Conservation (phyloP, 2,888 invertebrate species). For the Thera britannica region DNA sequence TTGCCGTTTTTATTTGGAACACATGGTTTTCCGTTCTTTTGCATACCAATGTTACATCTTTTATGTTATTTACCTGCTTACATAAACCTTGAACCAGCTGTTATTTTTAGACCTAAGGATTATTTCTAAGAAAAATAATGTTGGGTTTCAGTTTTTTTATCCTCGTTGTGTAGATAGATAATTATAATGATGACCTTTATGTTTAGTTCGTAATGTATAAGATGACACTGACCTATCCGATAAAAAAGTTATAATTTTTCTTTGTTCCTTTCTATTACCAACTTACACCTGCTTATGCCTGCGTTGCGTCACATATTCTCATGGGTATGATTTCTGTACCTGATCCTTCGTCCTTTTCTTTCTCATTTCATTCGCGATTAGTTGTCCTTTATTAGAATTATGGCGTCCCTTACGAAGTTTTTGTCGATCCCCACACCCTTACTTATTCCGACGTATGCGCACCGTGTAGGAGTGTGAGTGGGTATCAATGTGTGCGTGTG, state of each 20-base stretch:
- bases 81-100: neutral
- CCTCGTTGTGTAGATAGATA: neutral
- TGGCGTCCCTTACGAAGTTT: slow-evolving; percentile 69
- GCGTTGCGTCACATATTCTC: slow-evolving; percentile 75
- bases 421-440: slow-evolving; percentile 76
- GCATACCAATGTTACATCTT: slow-evolving; percentile 34
- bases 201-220: slow-evolving; percentile 24
- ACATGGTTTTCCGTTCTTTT: slow-evolving; percentile 36
- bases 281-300: slow-evolving; percentile 76
- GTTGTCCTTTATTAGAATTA: slow-evolving; percentile 60
- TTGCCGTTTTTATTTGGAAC: slow-evolving; percentile 47
- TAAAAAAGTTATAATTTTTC: slow-evolving; percentile 63
- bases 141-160: neutral
- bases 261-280: slow-evolving; percentile 70
- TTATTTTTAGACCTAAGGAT: neutral
- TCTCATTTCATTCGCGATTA: slow-evolving; percentile 44
- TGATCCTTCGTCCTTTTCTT: slow-evolving; percentile 65
- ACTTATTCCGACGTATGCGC: slow-evolving; percentile 72
- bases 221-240: slow-evolving; percentile 72
- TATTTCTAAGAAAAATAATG: neutral
- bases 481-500: slow-evolving; percentile 55
- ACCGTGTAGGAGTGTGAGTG: slow-evolving; percentile 65
- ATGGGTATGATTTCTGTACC: slow-evolving; percentile 75
- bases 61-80: slow-evolving; percentile 4
- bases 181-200: slow-evolving; percentile 18